Evolutionary conservation across 2,113 vertebrate genomes (phyloP).

Genomic region (Upupa epops): DNA sequence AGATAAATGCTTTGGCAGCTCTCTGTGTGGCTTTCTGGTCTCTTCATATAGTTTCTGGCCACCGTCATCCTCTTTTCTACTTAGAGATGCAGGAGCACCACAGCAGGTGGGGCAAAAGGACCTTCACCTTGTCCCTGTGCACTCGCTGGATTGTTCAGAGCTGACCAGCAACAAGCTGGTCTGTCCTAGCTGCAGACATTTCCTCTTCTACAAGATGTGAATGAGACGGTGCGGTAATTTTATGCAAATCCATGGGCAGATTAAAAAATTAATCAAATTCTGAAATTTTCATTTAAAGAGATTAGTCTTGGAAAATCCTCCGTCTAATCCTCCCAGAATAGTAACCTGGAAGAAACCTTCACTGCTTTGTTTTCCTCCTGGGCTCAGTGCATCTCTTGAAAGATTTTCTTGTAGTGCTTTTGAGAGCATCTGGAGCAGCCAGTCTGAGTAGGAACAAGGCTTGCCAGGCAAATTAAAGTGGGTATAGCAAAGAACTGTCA

Average conservation of each 20-base stretch:
- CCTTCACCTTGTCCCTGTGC: not conserved
- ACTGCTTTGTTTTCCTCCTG: constrained; percentile 40
- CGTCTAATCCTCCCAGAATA: constrained; percentile 56
- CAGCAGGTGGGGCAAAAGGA: not conserved
- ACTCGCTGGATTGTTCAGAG: not conserved
- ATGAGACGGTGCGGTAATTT: constrained; percentile 22
- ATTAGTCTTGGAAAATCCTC: constrained; percentile 59
- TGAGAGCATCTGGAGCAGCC: constrained; percentile 30
- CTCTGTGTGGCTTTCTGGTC: not conserved
- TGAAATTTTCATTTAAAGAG: constrained; percentile 70
- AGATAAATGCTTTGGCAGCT: too few species aligned
- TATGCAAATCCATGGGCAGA: constrained; percentile 59
- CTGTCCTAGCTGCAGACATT: not conserved
- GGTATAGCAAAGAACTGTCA: constrained; percentile 47
- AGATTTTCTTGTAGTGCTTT: constrained; percentile 33
- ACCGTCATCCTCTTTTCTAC: not conserved
- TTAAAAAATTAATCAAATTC: constrained; percentile 68
- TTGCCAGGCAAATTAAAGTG: constrained; percentile 24
- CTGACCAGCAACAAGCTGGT: not conserved
- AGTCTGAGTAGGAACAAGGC: constrained; percentile 22
- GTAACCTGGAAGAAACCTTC: constrained; percentile 49
- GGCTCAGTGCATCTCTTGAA: constrained; percentile 43
- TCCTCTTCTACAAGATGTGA: not conserved
- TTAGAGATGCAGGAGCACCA: not conserved
- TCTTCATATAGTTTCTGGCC: not conserved